Evolutionary conservation across 2,888 invertebrate genomes (phyloP).

Genomic region (Rhabditoides inermis): DNA sequence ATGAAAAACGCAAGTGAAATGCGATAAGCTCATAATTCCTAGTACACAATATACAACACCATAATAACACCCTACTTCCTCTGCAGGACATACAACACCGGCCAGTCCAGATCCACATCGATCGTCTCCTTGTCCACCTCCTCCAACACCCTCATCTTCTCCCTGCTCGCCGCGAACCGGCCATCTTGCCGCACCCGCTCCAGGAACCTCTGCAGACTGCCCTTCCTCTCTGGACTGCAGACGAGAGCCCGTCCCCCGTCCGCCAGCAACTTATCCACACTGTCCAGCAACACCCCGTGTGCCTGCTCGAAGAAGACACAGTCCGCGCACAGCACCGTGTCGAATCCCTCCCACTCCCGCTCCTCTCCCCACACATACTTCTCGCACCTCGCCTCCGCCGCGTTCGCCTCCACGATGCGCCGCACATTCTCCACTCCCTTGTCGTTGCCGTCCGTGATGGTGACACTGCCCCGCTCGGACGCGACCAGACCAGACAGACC

Average conservation of each 20-base stretch:
- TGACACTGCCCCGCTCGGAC: conserved; percentile 6
- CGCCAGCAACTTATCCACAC: conserved; percentile 7
- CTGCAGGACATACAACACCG: too few species aligned
- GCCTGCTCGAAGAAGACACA: conserved; percentile 27
- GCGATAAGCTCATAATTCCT: too few species aligned
- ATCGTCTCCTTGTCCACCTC: too few species aligned
- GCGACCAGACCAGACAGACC: conserved; percentile 18
- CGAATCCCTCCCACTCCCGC: conserved; percentile 8
- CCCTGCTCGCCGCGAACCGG: neutral
- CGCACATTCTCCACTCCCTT: conserved; percentile 12
- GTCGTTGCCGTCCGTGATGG: conserved; percentile 27
- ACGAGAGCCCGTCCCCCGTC: conserved; percentile 12
- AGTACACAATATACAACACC: too few species aligned
- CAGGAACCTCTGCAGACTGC: conserved; percentile 17
- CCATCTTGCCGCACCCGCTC: conserved; percentile 11
- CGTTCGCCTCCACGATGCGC: conserved; percentile 1
- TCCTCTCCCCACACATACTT: conserved; percentile 7
- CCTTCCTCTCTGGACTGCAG: conserved; percentile 22
- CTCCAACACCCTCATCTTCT: too few species aligned
- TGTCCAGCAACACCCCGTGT: conserved; percentile 15
- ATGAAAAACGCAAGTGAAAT: too few species aligned
- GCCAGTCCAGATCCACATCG: too few species aligned
- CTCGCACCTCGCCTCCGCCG: neutral
- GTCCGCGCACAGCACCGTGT: conserved; percentile 29
- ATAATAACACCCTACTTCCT: too few species aligned